Percentiles rank a stretch among this genome's conserved stretches.
These are phyloP conservation scores for Agonum fuliginosum DNA, from an alignment of 2,888 invertebrate genomes.

Conservation along the genomic window DNA sequence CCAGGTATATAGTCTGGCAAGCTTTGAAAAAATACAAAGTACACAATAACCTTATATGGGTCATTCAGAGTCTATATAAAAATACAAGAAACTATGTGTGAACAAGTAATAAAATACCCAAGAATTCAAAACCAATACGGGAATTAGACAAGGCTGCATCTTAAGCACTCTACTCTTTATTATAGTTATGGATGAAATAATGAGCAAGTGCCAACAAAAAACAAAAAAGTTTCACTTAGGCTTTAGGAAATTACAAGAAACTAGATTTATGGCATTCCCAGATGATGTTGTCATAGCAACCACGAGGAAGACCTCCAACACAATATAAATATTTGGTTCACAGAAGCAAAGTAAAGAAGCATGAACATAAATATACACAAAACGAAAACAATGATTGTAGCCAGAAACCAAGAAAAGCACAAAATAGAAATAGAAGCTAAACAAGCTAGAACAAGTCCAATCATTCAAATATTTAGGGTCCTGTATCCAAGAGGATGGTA, in stretches of 20 bases:
- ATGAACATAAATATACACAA: background rate
- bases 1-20: background rate
- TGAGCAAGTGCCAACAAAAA: background rate
- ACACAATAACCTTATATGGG: background rate
- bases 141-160: background rate
- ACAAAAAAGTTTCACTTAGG: background rate
- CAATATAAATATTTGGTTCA: too few relatives aligned
- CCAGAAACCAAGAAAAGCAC: background rate
- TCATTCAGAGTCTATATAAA: background rate
- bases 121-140: background rate
- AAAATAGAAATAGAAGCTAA: background rate
- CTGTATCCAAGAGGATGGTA: background rate
- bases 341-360: background rate
- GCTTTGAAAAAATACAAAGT: background rate
- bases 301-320: background rate
- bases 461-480: conserved; percentile 3
- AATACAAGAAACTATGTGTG: background rate
- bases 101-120: background rate
- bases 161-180: background rate
- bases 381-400: conserved; percentile 9
- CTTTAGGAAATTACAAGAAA: background rate
- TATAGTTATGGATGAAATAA: background rate
- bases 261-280: background rate
- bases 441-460: background rate
- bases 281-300: background rate